Evolutionary conservation across 2,888 invertebrate genomes (phyloP).

Genomic region (Allacma fusca): DNA sequence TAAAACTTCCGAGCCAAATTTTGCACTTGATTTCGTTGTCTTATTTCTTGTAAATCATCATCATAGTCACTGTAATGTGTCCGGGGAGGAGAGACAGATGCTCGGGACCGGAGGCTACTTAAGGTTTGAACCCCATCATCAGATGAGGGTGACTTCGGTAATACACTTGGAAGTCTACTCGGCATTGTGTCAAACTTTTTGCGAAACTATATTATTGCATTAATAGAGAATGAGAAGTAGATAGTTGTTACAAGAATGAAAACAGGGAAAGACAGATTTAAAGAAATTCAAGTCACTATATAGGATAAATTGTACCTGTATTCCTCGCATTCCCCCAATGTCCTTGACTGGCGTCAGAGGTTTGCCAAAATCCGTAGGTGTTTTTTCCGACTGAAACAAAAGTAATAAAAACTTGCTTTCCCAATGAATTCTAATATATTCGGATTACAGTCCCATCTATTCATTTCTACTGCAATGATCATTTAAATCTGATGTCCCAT

Average conservation of each 20-base stretch:
- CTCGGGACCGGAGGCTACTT: neutral
- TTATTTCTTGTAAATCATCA: neutral
- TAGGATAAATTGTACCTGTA: constrained; percentile 24
- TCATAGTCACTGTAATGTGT: neutral
- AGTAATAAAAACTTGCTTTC: neutral
- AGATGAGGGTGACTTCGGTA: neutral
- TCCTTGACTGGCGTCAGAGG: constrained; percentile 30
- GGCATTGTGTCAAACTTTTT: constrained; percentile 22
- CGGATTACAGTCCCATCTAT: neutral
- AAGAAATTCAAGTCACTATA: too few relatives aligned
- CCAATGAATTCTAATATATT: too few relatives aligned
- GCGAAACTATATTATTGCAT: neutral
- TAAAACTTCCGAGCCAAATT: neutral
- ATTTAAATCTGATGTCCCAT: too few relatives aligned
- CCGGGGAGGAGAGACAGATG: neutral
- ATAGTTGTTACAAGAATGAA: neutral
- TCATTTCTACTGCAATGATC: neutral
- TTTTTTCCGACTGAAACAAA: constrained; percentile 31
- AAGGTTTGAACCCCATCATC: neutral
- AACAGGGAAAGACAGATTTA: too few relatives aligned
- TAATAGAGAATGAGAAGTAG: constrained; percentile 12
- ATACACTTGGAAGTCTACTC: constrained; percentile 6
- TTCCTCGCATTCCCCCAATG: constrained; percentile 24
- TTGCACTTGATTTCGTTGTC: neutral
- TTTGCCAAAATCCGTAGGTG: constrained; percentile 32